These are phyloP conservation scores for Otis tarda DNA, from an alignment of 2,113 vertebrate genomes.

Conservation along the genomic window DNA sequence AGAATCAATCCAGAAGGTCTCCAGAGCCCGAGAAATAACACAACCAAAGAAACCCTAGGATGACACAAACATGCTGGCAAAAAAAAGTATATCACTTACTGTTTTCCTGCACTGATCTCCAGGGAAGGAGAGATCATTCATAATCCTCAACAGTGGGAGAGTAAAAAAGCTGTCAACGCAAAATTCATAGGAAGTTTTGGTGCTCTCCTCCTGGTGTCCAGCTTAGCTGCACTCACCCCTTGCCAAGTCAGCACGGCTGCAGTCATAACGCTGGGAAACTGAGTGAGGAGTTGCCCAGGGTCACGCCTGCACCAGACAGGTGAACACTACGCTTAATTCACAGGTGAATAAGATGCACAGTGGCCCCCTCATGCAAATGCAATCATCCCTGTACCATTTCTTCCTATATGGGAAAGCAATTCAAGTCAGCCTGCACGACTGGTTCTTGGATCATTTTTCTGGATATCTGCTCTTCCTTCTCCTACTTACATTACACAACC, in stretches of 20 bases:
- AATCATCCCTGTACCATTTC: background rate
- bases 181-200: background rate
- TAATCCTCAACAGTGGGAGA: background rate
- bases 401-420: background rate
- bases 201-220: background rate
- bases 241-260: background rate
- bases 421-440: background rate
- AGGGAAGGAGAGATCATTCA: background rate
- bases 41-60: background rate
- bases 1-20: background rate
- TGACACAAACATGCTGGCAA: background rate
- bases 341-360: accelerated
- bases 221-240: background rate
- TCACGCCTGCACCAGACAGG: background rate
- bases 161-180: background rate
- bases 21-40: background rate
- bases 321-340: accelerated
- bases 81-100: background rate
- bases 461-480: background rate
- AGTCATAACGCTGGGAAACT: background rate
- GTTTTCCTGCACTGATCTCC: background rate
- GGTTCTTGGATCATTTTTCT: background rate
- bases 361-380: background rate
- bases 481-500: accelerated
- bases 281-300: background rate